Base-by-base conservation (phyloP, 2,113 vertebrate genomes). In the Strix aluco region DNA sequence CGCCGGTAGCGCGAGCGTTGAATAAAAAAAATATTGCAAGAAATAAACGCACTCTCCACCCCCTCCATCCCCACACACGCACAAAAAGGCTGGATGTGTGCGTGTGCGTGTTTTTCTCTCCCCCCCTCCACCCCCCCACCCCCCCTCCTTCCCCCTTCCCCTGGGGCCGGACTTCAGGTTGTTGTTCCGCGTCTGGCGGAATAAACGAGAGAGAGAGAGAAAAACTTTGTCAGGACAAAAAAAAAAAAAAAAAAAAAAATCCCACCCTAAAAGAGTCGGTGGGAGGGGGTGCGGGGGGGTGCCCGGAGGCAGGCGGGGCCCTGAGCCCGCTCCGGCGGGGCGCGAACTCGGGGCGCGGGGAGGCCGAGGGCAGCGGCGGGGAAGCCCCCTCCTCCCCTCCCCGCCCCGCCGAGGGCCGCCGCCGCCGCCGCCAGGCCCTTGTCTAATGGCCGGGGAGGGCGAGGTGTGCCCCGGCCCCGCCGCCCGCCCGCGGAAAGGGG, bases 221-320 rank as follows among this genome's bases (percentile, higher is more conserved):
- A 51, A 92, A 95, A 98, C 96, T 98, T 98, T 98, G 97, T 88
- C 94, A 94, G 97, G 96, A 97, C 96, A 65, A 59, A 59, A 65
- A 62, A 18, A 34, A 74, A 81, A 47, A 72, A 42, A 66, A 47
- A 36, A 49, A 32, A 15, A 30, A n/a, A 15, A 40, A 61, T n/a
- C n/a, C 8, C 27, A 40, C 20, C 62, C n/a, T 12, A 51, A 70
- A 81, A 70, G 62, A 70, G 42, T 30, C 36, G 36, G 73, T 21
- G 19, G 49, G 70, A 14, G 57, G 36, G 36, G 36, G 36, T 36
- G 36, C 36, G 36, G 74, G 59, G 59, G 49, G 71, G 29, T 30
- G 61, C 69, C 36, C 62, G 34, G 30, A 23, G 52, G n/a, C 91
- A 58, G 84, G 71, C 54, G 72, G 71, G 47, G 40, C 38, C 40